These are phyloP conservation scores for Zaprionus lachaisei DNA, from an alignment of 1,140 invertebrate genomes.

Conservation along the genomic window DNA sequence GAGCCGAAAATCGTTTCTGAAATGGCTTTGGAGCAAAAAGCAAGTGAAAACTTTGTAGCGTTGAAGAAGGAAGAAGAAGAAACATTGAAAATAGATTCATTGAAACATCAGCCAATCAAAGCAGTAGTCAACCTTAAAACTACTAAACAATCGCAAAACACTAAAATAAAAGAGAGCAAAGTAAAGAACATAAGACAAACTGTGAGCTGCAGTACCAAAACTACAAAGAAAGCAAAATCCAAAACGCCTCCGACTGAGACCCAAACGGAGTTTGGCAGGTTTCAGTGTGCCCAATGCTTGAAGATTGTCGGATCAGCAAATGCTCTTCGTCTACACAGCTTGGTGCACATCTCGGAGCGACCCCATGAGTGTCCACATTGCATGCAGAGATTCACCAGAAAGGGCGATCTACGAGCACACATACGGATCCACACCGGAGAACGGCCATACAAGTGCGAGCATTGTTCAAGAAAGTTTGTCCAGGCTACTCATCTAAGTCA, in stretches of 20 bases:
- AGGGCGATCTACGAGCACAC: background rate
- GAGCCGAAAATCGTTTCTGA: background rate
- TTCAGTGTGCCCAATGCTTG: background rate
- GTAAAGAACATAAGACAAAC: background rate
- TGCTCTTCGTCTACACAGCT: background rate
- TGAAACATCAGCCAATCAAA: background rate
- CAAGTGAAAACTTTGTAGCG: background rate
- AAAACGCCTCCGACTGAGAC: background rate
- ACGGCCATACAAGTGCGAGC: background rate
- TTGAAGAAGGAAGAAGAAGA: background rate
- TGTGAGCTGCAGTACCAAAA: background rate
- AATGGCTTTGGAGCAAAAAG: background rate
- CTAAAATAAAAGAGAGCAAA: background rate
- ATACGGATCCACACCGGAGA: background rate
- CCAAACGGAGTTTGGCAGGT: background rate
- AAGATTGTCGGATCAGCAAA: background rate
- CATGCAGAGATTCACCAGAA: background rate
- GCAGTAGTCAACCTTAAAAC: background rate
- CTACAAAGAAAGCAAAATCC: background rate
- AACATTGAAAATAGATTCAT: background rate
- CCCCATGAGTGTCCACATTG: slow-evolving; percentile 1
- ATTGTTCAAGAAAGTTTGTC: background rate
- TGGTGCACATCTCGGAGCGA: background rate
- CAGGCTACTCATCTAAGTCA: background rate
- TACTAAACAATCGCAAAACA: background rate